A percentile compares a stretch with the other conserved stretches of the same genome.
Evolutionary conservation across 2,113 vertebrate species (phyloP).

Genomic region (Tragelaphus imberbis): DNA sequence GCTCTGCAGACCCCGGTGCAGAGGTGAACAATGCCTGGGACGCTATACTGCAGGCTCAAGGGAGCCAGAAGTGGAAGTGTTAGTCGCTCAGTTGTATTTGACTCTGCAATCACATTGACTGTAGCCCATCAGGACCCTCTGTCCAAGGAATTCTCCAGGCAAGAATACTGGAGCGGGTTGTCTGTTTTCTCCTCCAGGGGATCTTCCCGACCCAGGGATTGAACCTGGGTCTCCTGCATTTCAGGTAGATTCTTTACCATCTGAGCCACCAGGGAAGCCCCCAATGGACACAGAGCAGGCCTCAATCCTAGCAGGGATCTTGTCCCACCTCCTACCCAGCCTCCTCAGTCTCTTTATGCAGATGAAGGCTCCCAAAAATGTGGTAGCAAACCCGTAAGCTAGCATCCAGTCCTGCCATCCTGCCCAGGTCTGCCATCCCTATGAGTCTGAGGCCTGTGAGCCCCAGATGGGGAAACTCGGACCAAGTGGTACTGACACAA

Average conservation of each 20-base stretch:
- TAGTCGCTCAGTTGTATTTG: not conserved
- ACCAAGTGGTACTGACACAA: accelerated
- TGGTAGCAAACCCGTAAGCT: not conserved
- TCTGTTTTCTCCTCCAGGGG: not conserved
- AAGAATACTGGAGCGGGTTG: not conserved
- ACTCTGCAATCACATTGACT: not conserved
- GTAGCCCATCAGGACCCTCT: not conserved
- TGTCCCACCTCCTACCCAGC: too few species aligned
- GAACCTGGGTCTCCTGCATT: not conserved
- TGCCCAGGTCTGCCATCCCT: not conserved
- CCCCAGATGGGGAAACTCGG: not conserved
- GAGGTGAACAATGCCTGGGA: not conserved
- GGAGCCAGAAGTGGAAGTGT: not conserved
- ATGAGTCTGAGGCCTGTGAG: not conserved
- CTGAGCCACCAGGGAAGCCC: not conserved
- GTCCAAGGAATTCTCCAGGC: not conserved
- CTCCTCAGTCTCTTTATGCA: not conserved
- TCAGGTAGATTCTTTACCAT: not conserved
- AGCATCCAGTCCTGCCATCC: not conserved
- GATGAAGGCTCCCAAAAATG: not conserved
- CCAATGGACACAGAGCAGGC: not conserved
- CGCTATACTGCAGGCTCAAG: not conserved
- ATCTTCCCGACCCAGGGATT: not conserved
- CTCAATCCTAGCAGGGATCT: not conserved
- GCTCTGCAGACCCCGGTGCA: not conserved